Base-by-base conservation (phyloP, 2,113 vertebrate genomes). In the Uria aalge region DNA sequence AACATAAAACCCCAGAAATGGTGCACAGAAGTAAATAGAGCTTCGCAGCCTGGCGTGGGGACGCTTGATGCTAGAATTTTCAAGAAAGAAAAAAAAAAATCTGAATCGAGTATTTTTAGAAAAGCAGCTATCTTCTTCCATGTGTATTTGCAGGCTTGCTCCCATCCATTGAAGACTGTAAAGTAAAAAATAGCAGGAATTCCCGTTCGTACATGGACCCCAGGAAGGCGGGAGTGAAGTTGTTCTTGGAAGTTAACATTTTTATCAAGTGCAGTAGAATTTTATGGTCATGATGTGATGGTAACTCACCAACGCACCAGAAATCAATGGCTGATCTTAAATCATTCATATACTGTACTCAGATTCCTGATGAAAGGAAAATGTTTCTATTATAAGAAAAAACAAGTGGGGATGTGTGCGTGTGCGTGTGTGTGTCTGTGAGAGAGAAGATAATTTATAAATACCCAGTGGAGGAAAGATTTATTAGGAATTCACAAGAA, bases 381-480 rank as follows among this genome's bases (percentile, higher is more conserved):
- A 98, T 83, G 93, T 98, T 98, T 97, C 97, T 97, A 91, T 97
- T 94, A 88, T 95, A 81, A 96, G 92, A 60, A 94, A 97, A 97
- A 96, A 56, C 86, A 87, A 97, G 94, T 29, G 69, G 63, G 64
- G 79, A 62, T 81, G 59, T 60, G 56, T n/a, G 79, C 32, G 83
- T 14, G 77, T 81, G 59, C 56, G 56, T n/a, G 79, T n/a, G 83
- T 14, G 77, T 10, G 79, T 15, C 69, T 8, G 73, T 13, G 94
- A 32, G 63, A 68, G 94, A 76, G 94, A 77, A 93, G 97, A 92
- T 97, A 96, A 98, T 98, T 98, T 98, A 98, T 97, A 97, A 98
- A 98, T 38, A 98, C 98, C 98, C 96, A 88, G 53, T 32, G 92
- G 97, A 97, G 96, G 52, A 8, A 69, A 97, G 98, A 98, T 98